Percentiles rank a stretch among this genome's conserved stretches.
Conservation (phyloP, 1,140 invertebrate genomes). For the Aricia agestis region DNA sequence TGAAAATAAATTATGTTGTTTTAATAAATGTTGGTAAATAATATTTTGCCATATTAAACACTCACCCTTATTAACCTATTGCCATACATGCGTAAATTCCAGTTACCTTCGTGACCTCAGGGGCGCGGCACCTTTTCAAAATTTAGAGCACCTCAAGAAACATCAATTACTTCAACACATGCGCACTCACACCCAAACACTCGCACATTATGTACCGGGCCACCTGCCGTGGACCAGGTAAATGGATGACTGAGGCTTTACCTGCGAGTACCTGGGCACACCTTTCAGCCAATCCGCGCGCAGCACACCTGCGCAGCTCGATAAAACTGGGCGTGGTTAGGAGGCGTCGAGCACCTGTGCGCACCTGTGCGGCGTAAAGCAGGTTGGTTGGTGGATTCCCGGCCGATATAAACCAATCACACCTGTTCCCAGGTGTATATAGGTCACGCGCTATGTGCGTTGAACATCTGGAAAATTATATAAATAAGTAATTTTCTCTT, state of each 20-base stretch:
- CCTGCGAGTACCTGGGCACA: constrained; percentile 42
- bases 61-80: neutral
- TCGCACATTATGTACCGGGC: constrained; percentile 27
- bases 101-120: constrained; percentile 17
- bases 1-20: no score
- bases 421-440: constrained; percentile 41
- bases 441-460: constrained; percentile 36
- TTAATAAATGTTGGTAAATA: no score
- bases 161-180: constrained; percentile 71
- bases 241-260: constrained; percentile 8
- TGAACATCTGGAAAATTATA: neutral
- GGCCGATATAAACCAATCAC: constrained; percentile 23
- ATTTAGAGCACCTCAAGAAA: constrained; percentile 73
- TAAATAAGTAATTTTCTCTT: no score
- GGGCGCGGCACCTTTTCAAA: constrained; percentile 58
- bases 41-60: neutral
- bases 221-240: constrained; percentile 26
- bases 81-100: neutral
- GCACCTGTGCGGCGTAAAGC: constrained; percentile 44
- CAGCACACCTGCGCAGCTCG: constrained; percentile 70
- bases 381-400: constrained; percentile 43
- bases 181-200: constrained; percentile 52
- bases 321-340: constrained; percentile 61
- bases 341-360: constrained; percentile 47
- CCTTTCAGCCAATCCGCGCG: constrained; percentile 67